A percentile compares a stretch with the other conserved stretches of the same genome.
phyloP scores from a whole-genome alignment of 2,888 invertebrate genomes.

The Temnothorax rugatulus region DNA sequence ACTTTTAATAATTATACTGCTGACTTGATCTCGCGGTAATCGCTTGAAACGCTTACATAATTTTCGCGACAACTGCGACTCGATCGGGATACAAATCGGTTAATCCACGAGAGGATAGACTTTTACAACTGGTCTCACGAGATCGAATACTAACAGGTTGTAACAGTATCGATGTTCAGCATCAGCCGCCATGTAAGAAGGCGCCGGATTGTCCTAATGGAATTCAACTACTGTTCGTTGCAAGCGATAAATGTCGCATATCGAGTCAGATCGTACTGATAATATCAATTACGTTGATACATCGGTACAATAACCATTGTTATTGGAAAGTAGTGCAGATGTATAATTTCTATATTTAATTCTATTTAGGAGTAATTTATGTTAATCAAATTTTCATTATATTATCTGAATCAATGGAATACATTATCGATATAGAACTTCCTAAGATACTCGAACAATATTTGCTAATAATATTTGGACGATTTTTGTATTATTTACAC shows the following conservation, averaged over 20 bases:
- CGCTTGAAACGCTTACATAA: background rate
- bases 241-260: slow-evolving; percentile 6
- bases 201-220: background rate
- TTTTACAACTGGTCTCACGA: slow-evolving; percentile 10
- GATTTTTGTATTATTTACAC: background rate
- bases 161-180: slow-evolving; percentile 11
- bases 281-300: background rate
- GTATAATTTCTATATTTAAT: background rate
- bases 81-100: slow-evolving; percentile 1
- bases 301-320: background rate
- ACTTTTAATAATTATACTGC: background rate
- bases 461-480: background rate
- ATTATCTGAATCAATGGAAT: background rate
- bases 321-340: slow-evolving; percentile 15
- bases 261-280: background rate
- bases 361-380: background rate
- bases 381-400: background rate
- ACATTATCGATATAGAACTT: background rate
- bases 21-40: background rate
- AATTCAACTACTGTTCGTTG: background rate
- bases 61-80: background rate
- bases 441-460: background rate
- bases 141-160: slow-evolving; percentile 8
- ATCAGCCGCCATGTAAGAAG: background rate
- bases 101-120: background rate